phyloP scores from a whole-genome alignment of 2,888 invertebrate species.

The Pammene fasciana region DNA sequence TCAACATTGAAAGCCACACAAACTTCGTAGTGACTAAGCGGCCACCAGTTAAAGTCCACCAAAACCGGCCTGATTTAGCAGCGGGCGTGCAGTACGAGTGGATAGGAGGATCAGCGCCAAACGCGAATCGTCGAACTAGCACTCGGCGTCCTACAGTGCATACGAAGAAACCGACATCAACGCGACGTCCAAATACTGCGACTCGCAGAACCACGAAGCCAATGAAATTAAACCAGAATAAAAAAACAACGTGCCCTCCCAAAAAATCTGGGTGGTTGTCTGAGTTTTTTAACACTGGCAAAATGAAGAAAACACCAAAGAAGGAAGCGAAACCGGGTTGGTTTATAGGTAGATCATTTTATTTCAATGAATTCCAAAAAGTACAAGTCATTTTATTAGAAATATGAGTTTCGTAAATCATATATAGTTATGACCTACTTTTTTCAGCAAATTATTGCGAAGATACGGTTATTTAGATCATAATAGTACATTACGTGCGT shows the following conservation, averaged over 20 bases:
- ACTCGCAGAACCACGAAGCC: constrained; percentile 55
- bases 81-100: constrained; percentile 61
- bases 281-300: constrained; percentile 64
- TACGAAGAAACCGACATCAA: constrained; percentile 43
- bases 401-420: no score
- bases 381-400: no score
- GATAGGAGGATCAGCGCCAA: constrained; percentile 53
- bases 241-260: constrained; percentile 64
- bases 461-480: no score
- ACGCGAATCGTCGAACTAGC: constrained; percentile 40
- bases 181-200: constrained; percentile 50
- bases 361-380: not conserved
- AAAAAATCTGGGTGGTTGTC: constrained; percentile 67
- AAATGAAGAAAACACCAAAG: constrained; percentile 58
- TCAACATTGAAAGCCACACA: constrained; percentile 77
- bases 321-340: constrained; percentile 71
- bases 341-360: constrained; percentile 66
- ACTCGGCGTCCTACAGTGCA: constrained; percentile 49
- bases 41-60: constrained; percentile 50
- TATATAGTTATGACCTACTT: no score
- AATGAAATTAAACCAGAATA: constrained; percentile 58
- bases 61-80: constrained; percentile 47
- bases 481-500: no score
- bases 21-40: constrained; percentile 73
- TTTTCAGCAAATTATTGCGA: no score